Conservation (phyloP, 2,888 invertebrate species). For the Muscina levida region DNA sequence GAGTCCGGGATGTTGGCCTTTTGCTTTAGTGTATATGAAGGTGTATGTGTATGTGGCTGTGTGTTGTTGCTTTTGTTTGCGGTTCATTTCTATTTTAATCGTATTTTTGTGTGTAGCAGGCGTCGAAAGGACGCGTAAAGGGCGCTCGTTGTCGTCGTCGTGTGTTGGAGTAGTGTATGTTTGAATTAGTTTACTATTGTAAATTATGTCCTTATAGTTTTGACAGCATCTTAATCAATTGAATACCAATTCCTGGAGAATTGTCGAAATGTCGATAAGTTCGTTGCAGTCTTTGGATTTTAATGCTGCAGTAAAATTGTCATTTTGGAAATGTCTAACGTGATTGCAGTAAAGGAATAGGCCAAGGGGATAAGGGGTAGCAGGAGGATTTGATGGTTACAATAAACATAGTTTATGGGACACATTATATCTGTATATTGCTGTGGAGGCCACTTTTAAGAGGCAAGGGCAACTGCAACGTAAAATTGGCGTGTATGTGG, state of each 20-base stretch:
- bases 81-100: conserved; percentile 35
- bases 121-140: too few relatives aligned
- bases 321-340: background rate
- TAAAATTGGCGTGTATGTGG: too few relatives aligned
- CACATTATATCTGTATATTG: too few relatives aligned
- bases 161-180: background rate
- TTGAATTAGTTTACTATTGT: background rate
- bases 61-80: too few relatives aligned
- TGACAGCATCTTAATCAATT: conserved; percentile 35
- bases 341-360: background rate
- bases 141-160: background rate
- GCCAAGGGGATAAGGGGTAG: background rate
- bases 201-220: conserved; percentile 23
- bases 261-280: conserved; percentile 19
- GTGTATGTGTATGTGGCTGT: conserved; percentile 1
- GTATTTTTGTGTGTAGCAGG: background rate
- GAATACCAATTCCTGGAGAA: conserved; percentile 9
- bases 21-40: background rate
- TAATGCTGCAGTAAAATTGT: conserved; percentile 5
- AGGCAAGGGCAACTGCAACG: too few relatives aligned
- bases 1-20: background rate
- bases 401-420: too few relatives aligned
- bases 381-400: too few relatives aligned
- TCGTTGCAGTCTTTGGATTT: background rate
- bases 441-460: too few relatives aligned